phyloP scores from a whole-genome alignment of 2,797 vertebrate species.

The Cygnus olor region DNA sequence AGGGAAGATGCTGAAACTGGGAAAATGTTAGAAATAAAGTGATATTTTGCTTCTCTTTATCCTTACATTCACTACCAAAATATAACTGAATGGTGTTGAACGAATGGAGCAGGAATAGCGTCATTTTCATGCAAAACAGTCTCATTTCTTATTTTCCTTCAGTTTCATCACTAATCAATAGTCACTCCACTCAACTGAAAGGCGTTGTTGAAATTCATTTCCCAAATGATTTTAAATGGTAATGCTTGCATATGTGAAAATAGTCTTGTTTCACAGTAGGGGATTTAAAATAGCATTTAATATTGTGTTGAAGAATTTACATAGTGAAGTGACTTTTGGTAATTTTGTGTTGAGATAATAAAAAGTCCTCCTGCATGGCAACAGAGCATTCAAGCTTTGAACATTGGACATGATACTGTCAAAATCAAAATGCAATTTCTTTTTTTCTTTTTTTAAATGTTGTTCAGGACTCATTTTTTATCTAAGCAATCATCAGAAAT shows the following conservation, averaged over 20 bases:
- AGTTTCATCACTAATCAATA: conserved; percentile 27
- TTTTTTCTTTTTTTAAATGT: not conserved
- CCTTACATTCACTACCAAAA: not conserved
- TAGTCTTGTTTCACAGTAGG: not conserved
- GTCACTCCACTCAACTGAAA: not conserved
- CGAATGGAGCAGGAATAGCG: not conserved
- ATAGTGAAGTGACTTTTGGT: not conserved
- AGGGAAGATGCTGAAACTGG: not conserved
- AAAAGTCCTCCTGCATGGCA: not conserved
- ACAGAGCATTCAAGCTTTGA: not conserved
- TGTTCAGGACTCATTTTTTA: not conserved
- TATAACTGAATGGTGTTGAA: not conserved
- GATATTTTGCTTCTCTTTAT: conserved; percentile 3
- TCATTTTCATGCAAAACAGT: conserved; percentile 27
- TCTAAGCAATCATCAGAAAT: not conserved
- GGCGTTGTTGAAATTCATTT: conserved; percentile 18
- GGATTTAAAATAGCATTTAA: not conserved
- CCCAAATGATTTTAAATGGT: not conserved
- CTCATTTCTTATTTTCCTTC: conserved; percentile 6
- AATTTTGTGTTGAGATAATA: not conserved
- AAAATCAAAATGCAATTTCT: not conserved
- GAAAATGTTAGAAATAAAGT: not conserved
- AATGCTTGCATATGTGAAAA: not conserved
- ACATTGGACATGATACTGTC: not conserved
- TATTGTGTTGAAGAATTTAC: not conserved